Evolutionary conservation across 2,113 vertebrate genomes (phyloP), one percentile per base, ranked within the genome.

Genomic region (Phaetusa simplex): DNA sequence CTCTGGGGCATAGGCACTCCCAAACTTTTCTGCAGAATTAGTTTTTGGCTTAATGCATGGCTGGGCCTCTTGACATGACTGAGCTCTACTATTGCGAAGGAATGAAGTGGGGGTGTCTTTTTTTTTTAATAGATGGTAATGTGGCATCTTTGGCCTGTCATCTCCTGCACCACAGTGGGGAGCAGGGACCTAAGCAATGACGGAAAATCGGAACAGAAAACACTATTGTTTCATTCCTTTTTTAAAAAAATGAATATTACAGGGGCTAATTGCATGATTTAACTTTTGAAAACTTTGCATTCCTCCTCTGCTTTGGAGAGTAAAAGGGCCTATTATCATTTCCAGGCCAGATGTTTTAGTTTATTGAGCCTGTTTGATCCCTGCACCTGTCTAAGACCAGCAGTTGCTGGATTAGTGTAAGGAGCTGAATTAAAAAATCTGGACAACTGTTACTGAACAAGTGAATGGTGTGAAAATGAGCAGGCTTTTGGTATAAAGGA

Each of bases 401-500:
- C 98, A 99, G 98, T 98, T 98, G 98, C 96, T 97, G 98, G 98
- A 98, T 98, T 98, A 99, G 97, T 71, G 93, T 97, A 98, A 98
- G 95, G 96, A 97, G 95, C 90, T 95, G 98, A 97, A 98, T 98
- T 98, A 97, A 97, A 98, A 98, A 98, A 97, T 98, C 97, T 98
- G 97, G 98, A 98, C 98, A 99, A 99, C 98, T 99, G 98, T 97
- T 98, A 94, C 97, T 62, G 97, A 98, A 97, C 97, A 95, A 98
- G 97, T 43, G 97, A 98, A 98, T 97, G 98, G 98, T 99, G 98
- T 99, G 98, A 98, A 98, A 98, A 98, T 91, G 97, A 98, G 95
- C 98, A 98, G 97, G 93, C 98, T 98, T 97, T 97, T 32, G 59
- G 97, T 97, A 98, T 98, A 98, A 98, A 98, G 98, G 98, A 96